phyloP scores from a whole-genome alignment of 2,888 invertebrate species.

The Crematogaster levior region DNA sequence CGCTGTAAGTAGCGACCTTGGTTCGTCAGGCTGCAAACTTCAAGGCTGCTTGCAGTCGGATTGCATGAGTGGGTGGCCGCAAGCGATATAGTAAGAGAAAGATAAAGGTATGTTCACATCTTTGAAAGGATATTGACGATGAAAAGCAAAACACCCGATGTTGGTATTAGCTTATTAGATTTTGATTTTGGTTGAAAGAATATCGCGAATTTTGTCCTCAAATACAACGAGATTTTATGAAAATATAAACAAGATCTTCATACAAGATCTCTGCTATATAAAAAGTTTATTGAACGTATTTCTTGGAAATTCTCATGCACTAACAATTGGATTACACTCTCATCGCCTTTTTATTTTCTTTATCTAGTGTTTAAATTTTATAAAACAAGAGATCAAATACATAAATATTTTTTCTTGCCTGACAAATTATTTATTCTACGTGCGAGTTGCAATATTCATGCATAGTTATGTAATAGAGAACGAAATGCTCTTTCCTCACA shows the following conservation, averaged over 20 bases:
- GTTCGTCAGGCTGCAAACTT: slow-evolving; percentile 74
- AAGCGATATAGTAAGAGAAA: slow-evolving; percentile 62
- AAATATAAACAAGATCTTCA: neutral
- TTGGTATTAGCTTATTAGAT: slow-evolving; percentile 43
- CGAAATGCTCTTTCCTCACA: neutral
- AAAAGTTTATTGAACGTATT: too few relatives aligned
- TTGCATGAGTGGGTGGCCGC: slow-evolving; percentile 73
- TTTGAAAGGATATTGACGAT: neutral
- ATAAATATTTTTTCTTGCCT: neutral
- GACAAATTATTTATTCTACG: neutral
- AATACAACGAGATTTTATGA: neutral
- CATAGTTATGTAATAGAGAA: neutral
- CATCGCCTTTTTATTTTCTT: too few relatives aligned
- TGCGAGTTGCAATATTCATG: neutral
- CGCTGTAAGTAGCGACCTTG: slow-evolving; percentile 79
- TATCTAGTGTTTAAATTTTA: neutral
- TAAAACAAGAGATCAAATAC: neutral
- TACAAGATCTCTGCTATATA: too few relatives aligned
- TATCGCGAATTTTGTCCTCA: neutral
- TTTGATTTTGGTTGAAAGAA: slow-evolving; percentile 41
- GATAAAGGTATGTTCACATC: slow-evolving; percentile 74
- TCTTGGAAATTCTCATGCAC: too few relatives aligned
- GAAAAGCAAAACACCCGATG: neutral
- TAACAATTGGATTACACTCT: too few relatives aligned
- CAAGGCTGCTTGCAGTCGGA: slow-evolving; percentile 76